Evolutionary conservation across 2,113 vertebrate species (phyloP).

Genomic region (Poeciliopsis turrubarensis): DNA sequence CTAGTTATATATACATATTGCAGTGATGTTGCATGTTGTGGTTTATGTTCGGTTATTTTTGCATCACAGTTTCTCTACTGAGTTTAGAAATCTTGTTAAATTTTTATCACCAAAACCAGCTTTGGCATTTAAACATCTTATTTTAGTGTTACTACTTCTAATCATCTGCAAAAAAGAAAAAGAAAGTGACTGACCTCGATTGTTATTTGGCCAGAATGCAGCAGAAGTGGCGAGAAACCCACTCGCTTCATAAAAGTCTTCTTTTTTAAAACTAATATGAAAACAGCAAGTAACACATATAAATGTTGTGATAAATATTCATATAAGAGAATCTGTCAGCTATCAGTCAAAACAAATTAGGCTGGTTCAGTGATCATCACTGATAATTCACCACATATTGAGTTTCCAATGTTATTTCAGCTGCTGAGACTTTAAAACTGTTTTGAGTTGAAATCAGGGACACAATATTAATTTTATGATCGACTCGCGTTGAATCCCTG

Average conservation of each 20-base stretch:
- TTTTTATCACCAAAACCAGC: too few relatives aligned
- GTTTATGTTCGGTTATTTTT: neutral
- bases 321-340: neutral
- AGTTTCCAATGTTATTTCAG: too few relatives aligned
- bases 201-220: too few relatives aligned
- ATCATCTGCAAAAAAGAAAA: too few relatives aligned
- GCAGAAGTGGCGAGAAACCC: neutral
- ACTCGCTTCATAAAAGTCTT: neutral
- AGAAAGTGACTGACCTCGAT: too few relatives aligned
- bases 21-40: neutral
- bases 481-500: neutral
- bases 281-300: neutral
- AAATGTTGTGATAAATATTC: neutral
- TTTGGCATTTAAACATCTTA: too few relatives aligned
- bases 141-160: too few relatives aligned
- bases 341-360: neutral
- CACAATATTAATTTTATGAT: too few relatives aligned
- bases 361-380: neutral
- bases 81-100: too few relatives aligned
- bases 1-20: too few relatives aligned
- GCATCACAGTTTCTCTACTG: neutral
- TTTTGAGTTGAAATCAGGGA: neutral
- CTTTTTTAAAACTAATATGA: neutral
- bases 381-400: neutral
- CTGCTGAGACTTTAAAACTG: neutral